phyloP scores from a whole-genome alignment of 2,888 invertebrate species.

The Sphinx pinastri region DNA sequence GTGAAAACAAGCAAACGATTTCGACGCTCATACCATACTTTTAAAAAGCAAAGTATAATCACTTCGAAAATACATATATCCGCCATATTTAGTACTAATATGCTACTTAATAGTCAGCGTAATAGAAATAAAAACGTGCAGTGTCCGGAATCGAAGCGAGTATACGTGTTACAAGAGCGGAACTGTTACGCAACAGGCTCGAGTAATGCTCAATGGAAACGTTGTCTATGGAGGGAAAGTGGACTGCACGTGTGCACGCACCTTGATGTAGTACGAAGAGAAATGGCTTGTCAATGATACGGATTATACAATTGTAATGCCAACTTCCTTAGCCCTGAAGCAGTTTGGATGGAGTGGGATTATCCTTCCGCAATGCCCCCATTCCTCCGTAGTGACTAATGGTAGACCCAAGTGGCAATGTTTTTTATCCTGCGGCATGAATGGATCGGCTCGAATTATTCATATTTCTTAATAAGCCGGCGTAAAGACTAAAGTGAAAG shows the following conservation, averaged over 20 bases:
- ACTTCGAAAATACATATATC: background rate
- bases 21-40: no score
- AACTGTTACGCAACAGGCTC: slow-evolving; percentile 40
- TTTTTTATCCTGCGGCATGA: background rate
- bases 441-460: no score
- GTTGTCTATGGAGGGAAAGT: slow-evolving; percentile 52
- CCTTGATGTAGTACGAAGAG: slow-evolving; percentile 24
- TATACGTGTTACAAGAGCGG: slow-evolving; percentile 32
- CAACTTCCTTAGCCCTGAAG: background rate
- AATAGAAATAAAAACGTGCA: slow-evolving; percentile 4
- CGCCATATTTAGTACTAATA: slow-evolving; percentile 8
- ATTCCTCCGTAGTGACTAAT: no score
- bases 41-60: background rate
- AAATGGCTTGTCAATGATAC: background rate
- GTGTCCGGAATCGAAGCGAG: slow-evolving; percentile 26
- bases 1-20: no score
- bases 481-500: no score
- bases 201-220: slow-evolving; percentile 28
- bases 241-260: slow-evolving; percentile 27
- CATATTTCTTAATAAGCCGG: no score
- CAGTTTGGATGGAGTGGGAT: no score
- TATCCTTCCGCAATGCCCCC: no score
- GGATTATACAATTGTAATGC: background rate
- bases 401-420: no score
- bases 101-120: background rate